Evolutionary conservation across 2,888 invertebrate genomes (phyloP), one percentile per base, ranked within the genome.

Genomic region (Athrips mouffetella): DNA sequence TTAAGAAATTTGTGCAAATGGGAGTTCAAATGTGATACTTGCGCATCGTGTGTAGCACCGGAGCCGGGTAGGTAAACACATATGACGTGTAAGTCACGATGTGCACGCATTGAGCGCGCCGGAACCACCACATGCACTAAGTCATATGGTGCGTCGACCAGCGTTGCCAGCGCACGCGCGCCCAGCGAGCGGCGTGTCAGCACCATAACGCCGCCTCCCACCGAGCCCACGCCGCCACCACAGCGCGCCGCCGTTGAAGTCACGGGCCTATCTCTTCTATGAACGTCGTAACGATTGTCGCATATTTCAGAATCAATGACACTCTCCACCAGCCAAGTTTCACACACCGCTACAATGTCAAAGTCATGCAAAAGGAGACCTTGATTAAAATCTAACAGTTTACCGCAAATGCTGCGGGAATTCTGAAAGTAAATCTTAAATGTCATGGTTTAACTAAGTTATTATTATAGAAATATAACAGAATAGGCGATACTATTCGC

Each of bases 31-130:
- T 39, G 27, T 1, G n/a, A 10, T 1, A 46, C 27, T 6, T 18
- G 11, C 2, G 2, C 18, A 25, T 46, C 46, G 15, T 46, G 46
- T 3, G 27, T n/a, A 3, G 4, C 5, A 4, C 35, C 37, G 1
- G 11, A 3, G 7, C 46, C 46, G 0, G 46, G 46, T 2, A 46
- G 6, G n/a, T 46, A 46, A 5, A 35, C 27, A 13, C 46, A 46
- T 1, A 46, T 39, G n/a, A 46, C 20, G n/a, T 46, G n/a, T 1
- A 46, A 13, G 29, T 46, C 20, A 5, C 46, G 37, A 10, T 10
- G 1, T 2, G 37, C 13, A 3, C 39, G 29, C 7, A 46, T 27
- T n/a, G 37, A 27, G 1, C 18, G 11, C 6, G 46, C 46, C 0
- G 10, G 13, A 10, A 46, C 15, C 0, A 2, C 5, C 1, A 45